A percentile compares a stretch with the other conserved stretches of the same genome.
Conservation (phyloP, 1,140 invertebrate species). For the Zeugodacus cucurbitae region DNA sequence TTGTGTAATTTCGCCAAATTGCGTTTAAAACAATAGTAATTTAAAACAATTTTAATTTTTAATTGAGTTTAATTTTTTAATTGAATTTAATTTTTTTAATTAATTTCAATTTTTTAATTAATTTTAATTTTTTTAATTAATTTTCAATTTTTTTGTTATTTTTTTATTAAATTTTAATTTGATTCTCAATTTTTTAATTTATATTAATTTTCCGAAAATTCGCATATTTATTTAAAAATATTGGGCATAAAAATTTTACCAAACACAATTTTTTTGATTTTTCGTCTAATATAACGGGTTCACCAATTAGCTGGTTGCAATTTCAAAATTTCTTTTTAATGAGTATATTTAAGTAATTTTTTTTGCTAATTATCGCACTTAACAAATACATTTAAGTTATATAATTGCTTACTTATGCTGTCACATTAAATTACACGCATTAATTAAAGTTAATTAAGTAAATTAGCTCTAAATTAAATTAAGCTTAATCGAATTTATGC, state of each 20-base stretch:
- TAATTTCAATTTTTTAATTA: too few species aligned
- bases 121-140: too few species aligned
- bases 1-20: too few species aligned
- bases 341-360: background rate
- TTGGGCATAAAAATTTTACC: slow-evolving; percentile 8
- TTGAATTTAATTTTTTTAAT: too few species aligned
- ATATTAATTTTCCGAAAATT: background rate
- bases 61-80: too few species aligned
- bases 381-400: background rate
- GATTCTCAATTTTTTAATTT: too few species aligned
- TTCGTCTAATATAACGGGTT: background rate
- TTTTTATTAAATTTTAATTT: too few species aligned
- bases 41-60: too few species aligned
- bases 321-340: background rate
- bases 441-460: background rate
- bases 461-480: background rate
- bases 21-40: too few species aligned
- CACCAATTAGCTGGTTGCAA: background rate
- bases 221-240: background rate
- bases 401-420: background rate
- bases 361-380: background rate
- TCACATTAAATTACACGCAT: background rate
- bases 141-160: too few species aligned
- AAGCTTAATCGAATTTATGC: background rate
- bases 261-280: slow-evolving; percentile 10